Percentiles rank a stretch among this genome's conserved stretches.
Evolutionary conservation across 2,113 vertebrate genomes (phyloP).

Genomic region (Hystrix brachyura): DNA sequence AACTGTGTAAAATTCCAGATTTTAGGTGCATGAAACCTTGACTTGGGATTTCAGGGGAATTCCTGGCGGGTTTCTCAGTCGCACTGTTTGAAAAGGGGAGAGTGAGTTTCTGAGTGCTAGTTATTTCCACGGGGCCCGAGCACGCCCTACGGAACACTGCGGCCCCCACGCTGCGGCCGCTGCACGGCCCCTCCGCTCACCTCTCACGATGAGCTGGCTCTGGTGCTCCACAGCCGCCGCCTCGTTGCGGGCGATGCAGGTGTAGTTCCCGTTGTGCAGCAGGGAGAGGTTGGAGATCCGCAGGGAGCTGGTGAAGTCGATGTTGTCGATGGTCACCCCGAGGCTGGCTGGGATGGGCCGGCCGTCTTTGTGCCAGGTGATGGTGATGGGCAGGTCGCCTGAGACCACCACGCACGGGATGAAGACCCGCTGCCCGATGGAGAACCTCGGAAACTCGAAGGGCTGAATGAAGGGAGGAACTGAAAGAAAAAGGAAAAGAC

Average conservation of each 20-base stretch:
- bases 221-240: slow-evolving; percentile 97
- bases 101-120: background rate
- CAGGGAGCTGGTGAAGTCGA: slow-evolving; percentile 98
- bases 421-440: slow-evolving; percentile 98
- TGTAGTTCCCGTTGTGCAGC: slow-evolving; percentile 99
- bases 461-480: slow-evolving; percentile 99
- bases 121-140: background rate
- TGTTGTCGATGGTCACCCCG: slow-evolving; percentile 98
- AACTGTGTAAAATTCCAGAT: background rate
- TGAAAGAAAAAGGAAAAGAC: slow-evolving; percentile 81
- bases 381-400: slow-evolving; percentile 97
- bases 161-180: rapidly evolving
- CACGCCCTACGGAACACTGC: no score
- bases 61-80: background rate
- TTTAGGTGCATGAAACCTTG: background rate
- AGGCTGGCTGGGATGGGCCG: slow-evolving; percentile 96
- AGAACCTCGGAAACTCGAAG: slow-evolving; percentile 98
- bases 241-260: slow-evolving; percentile 98
- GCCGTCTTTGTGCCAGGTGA: slow-evolving; percentile 99
- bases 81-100: background rate
- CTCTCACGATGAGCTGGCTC: slow-evolving; percentile 98
- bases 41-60: background rate
- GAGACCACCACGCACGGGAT: slow-evolving; percentile 99
- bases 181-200: slow-evolving; percentile 83
- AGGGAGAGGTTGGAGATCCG: slow-evolving; percentile 97